Percentiles rank a stretch among this genome's conserved stretches.
Conservation (phyloP, 37 sponge, comb jelly and placozoan genomes). For the Lycopodina hypogea region DNA sequence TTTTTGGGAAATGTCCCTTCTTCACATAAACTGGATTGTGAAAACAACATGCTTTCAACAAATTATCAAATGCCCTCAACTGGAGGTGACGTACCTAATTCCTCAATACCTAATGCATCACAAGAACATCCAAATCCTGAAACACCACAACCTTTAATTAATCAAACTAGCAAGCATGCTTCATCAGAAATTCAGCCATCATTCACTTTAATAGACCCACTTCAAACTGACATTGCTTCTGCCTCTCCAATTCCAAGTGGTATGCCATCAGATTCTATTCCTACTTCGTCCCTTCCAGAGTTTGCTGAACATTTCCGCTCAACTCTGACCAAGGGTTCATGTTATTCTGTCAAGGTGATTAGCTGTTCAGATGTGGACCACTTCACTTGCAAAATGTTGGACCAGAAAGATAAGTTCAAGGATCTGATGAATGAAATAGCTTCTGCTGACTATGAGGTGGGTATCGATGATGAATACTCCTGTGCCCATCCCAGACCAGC, state of each 20-base stretch:
- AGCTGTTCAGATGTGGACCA: conserved; percentile 15
- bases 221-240: neutral
- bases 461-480: neutral
- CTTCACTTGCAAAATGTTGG: conserved; percentile 16
- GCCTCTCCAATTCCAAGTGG: no score
- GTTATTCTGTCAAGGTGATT: neutral
- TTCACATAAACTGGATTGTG: no score
- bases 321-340: neutral
- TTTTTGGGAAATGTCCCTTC: no score
- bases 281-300: no score
- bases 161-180: no score
- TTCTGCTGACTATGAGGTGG: neutral
- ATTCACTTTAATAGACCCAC: neutral
- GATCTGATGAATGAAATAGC: conserved; percentile 16
- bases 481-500: neutral
- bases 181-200: no score
- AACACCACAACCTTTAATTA: no score
- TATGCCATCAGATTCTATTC: neutral
- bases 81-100: neutral
- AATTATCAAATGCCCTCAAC: no score
- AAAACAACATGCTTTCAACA: no score
- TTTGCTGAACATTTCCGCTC: neutral
- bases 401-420: neutral
- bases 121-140: neutral
- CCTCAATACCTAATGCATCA: neutral